These are phyloP conservation scores for Diarsia brunnea DNA, from an alignment of 2,888 invertebrate genomes.

Conservation along the genomic window DNA sequence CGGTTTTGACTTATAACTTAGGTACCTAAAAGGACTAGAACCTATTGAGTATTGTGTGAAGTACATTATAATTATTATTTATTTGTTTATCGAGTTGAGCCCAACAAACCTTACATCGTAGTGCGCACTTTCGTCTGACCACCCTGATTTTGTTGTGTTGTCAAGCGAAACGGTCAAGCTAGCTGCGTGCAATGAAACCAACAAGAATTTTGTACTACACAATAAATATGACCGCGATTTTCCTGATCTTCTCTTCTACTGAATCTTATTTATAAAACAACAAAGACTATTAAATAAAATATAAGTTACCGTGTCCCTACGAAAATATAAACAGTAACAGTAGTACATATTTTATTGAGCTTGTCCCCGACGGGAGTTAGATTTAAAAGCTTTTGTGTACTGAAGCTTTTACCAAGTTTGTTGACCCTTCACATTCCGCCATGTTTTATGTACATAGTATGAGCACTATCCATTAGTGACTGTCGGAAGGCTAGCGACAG, in stretches of 20 bases:
- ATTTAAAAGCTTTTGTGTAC: slow-evolving; percentile 54
- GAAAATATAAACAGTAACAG: slow-evolving; percentile 22
- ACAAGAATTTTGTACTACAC: slow-evolving; percentile 26
- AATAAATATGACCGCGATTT: slow-evolving; percentile 5
- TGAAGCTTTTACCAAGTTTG: slow-evolving; percentile 40
- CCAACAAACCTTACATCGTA: slow-evolving; percentile 3
- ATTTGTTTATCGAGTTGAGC: slow-evolving; percentile 1
- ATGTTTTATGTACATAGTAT: slow-evolving; percentile 26
- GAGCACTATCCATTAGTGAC: slow-evolving; percentile 21
- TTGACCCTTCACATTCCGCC: slow-evolving; percentile 43
- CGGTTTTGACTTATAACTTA: not conserved
- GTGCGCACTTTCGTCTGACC: slow-evolving; percentile 8
- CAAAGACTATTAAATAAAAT: slow-evolving; percentile 5
- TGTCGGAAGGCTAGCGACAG: slow-evolving; percentile 10
- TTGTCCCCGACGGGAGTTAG: slow-evolving; percentile 25
- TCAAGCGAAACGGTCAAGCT: slow-evolving; percentile 58
- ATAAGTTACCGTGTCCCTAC: slow-evolving; percentile 9
- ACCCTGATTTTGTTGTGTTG: slow-evolving; percentile 38
- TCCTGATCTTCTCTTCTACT: not conserved
- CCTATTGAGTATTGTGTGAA: not conserved
- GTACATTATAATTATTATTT: not conserved
- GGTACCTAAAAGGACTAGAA: not conserved
- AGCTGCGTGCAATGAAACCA: slow-evolving; percentile 39
- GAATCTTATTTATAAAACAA: slow-evolving; percentile 29
- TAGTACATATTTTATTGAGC: slow-evolving; percentile 32